Evolutionary conservation across 2,797 vertebrate species (phyloP).

Genomic region (Acridotheres tristis): DNA sequence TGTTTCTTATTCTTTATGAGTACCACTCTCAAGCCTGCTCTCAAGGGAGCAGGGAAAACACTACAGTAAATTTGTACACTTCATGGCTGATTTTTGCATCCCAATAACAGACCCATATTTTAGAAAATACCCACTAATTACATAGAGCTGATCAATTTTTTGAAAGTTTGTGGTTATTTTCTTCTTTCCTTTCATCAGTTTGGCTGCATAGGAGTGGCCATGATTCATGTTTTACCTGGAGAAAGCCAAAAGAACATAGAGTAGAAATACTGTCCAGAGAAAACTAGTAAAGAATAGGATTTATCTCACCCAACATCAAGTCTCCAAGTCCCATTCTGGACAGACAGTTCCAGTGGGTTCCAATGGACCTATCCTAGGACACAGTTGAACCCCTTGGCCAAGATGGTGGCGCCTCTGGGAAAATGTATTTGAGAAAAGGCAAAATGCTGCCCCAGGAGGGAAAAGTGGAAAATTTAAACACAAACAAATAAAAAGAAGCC

Average conservation of each 20-base stretch:
- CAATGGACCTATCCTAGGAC: accelerated
- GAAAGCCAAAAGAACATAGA: background rate
- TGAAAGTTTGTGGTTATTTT: background rate
- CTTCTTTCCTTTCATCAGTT: background rate
- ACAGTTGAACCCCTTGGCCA: background rate
- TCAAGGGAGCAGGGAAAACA: background rate
- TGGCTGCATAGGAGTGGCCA: background rate
- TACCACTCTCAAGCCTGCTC: background rate
- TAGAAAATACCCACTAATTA: background rate
- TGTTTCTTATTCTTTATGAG: background rate
- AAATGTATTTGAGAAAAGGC: background rate
- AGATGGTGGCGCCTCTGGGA: accelerated
- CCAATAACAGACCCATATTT: background rate
- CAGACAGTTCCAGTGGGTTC: background rate
- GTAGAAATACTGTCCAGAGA: background rate
- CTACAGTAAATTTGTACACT: background rate
- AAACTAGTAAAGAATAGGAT: background rate
- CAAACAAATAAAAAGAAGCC: background rate
- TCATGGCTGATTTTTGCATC: background rate
- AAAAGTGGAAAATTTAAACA: background rate
- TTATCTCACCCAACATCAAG: background rate
- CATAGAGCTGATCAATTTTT: background rate
- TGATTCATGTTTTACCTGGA: background rate
- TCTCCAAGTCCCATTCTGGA: background rate
- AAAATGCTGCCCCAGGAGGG: background rate